These are phyloP conservation scores for Stegastes partitus DNA, from an alignment of 2,113 vertebrate genomes.

Conservation along the genomic window DNA sequence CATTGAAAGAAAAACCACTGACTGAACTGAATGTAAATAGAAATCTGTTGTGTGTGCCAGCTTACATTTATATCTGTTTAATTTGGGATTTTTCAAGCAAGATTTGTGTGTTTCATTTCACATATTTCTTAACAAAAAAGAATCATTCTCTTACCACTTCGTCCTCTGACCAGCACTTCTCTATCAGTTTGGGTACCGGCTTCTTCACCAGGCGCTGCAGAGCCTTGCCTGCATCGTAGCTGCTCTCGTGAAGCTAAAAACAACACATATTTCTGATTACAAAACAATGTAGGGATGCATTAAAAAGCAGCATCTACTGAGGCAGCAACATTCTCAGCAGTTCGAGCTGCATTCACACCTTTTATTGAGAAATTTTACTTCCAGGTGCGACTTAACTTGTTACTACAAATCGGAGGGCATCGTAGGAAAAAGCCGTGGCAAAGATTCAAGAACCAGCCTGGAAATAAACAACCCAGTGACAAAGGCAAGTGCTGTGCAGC, in stretches of 20 bases:
- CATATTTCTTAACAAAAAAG: not conserved
- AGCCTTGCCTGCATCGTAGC: slow-evolving; percentile 97
- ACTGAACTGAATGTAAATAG: not conserved
- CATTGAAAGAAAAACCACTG: not conserved
- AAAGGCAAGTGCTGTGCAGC: slow-evolving; percentile 38
- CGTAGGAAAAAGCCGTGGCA: slow-evolving; percentile 28
- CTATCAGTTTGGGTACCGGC: slow-evolving; percentile 97
- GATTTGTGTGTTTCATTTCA: not conserved
- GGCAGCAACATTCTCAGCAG: not conserved
- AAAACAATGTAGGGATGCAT: not conserved
- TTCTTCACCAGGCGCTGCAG: slow-evolving; percentile 98
- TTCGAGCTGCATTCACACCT: not conserved
- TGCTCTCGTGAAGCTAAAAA: slow-evolving; percentile 95
- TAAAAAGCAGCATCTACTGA: not conserved
- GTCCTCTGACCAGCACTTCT: slow-evolving; percentile 99
- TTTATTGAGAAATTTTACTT: slow-evolving; percentile 17
- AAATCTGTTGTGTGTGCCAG: not conserved
- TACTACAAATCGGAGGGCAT: slow-evolving; percentile 23
- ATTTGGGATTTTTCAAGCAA: not conserved
- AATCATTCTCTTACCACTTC: slow-evolving; percentile 93
- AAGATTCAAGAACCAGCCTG: slow-evolving; percentile 3
- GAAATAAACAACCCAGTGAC: slow-evolving; percentile 47
- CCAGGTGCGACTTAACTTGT: slow-evolving; percentile 29
- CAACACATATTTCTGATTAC: not conserved
- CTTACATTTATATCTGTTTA: too few species aligned